Evolutionary conservation across 2,888 invertebrate genomes (phyloP).

Genomic region (Perizoma flavofasciatum): DNA sequence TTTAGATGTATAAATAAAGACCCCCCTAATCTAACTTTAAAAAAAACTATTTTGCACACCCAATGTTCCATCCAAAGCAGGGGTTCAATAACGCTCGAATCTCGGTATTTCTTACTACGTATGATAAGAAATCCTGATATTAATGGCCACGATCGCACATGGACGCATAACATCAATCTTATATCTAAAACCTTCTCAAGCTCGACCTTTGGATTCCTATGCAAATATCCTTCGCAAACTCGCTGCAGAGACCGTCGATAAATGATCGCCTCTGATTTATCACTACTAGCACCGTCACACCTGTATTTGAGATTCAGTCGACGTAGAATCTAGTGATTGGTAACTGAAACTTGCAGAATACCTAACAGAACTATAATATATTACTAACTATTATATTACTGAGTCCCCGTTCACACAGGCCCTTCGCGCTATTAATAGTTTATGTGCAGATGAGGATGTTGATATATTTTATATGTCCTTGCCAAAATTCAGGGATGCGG

Average conservation of each 20-base stretch:
- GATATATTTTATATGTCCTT: too few species aligned
- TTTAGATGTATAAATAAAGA: too few species aligned
- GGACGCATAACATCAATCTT: constrained; percentile 31
- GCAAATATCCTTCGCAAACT: constrained; percentile 34
- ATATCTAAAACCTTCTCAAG: constrained; percentile 11
- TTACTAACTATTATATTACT: too few species aligned
- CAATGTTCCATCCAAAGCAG: too few species aligned
- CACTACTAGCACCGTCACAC: constrained; percentile 43
- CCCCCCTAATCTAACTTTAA: too few species aligned
- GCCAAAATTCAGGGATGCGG: too few species aligned
- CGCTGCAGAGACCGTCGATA: constrained; percentile 50
- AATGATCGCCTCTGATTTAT: constrained; percentile 68
- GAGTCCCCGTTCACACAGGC: too few species aligned
- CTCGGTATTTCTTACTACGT: too few species aligned
- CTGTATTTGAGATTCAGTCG: constrained; percentile 63
- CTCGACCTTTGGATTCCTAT: constrained; percentile 31
- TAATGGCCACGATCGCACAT: constrained; percentile 36
- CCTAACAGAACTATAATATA: neutral
- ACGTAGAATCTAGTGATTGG: constrained; percentile 32
- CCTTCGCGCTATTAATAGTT: too few species aligned
- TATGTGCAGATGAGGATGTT: too few species aligned
- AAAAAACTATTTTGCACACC: neutral
- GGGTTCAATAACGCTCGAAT: too few species aligned
- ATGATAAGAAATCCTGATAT: constrained; percentile 2
- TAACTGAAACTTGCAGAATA: neutral